Base-by-base conservation (phyloP, 2,888 invertebrate species). In the Cephus nigrinus region DNA sequence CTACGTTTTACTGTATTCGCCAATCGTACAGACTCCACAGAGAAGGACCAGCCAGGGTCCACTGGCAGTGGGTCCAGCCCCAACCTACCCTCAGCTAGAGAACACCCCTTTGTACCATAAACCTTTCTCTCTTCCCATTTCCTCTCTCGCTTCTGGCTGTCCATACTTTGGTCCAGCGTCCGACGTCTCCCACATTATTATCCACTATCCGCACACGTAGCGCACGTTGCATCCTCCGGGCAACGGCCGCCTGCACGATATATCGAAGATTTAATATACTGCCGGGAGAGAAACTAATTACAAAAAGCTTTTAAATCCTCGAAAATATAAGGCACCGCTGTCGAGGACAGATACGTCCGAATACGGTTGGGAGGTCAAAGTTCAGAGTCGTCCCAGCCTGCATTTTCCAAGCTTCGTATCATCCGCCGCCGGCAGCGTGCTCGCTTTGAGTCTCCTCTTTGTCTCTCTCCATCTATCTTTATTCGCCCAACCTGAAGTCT, bases 281-380 rank as follows among this genome's bases (percentile, higher is more conserved):
- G 69, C 40, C 68, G 40, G 55, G 73, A 68, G 71, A 76, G 71
- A 76, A 78, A 77, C 69, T 80, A 81, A 81, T 82, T 82, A 82
- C 79, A 73, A 77, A 76, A 80, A 76, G 79, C 81, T 82, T 82
- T 82, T 81, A 81, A 79, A 82, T 82, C 68, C 79, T 32, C 15
- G n/a, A 30, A 75, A 55, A 2, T 40, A 23, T 55, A 23, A 55
- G 23, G 40, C 9, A 55, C 40, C 40, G 23, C 40, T 55, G 40
- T 55, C 40, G 40, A 55, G 40, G 40, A 55, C 40, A 55, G 40
- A 55, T 23, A 55, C 40, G 23, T 55, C 40, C 23, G 40, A 55
- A 55, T 23, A 23, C 23, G 5, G 23, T 55, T 23, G 23, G 40
- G 40, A 23, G 40, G 40, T 23, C 40, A 55, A 55, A 55, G 40